Base-by-base conservation (phyloP, 2,888 invertebrate species). In the Cyclophora punctaria region DNA sequence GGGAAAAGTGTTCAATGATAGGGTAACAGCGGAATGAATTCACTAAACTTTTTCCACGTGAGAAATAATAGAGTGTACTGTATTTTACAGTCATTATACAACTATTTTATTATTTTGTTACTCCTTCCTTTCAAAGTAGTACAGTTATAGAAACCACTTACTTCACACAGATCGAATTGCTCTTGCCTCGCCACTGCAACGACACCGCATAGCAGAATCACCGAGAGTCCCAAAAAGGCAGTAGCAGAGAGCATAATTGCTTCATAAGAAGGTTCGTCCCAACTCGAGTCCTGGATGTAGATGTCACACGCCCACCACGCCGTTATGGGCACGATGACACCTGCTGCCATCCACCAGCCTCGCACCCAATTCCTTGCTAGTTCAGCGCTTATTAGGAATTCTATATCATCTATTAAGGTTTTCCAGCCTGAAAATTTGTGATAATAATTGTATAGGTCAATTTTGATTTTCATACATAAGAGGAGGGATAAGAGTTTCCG, bases 331-430 rank as follows among this genome's bases (percentile, higher is more conserved):
- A 56, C 40, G 2, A 81, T 57, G 20, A 79, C 51, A 0, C 64
- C 71, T 0, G 79, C 73, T 0, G 71, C 71, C 0, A 63, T 56
- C 52, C 73, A 79, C 85, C 85, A 85, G 1, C 80, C 80, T 58
- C 72, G 55, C 33, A 73, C 64, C 85, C 87, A 86, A 44, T 50
- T 63, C 49, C 66, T 75, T 1, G 51, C 41, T 3, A 85, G 47
- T 2, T 66, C 57, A 2, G 56, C 56, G 1, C 78, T 77, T 0
- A 71, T 79, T 20, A 87, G 52, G 55, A 86, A 86, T 48, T 80
- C 82, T 2, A 86, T 67, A 51, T 87, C 87, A 63, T 80, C 78
- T 1, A 72, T 64, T 7, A 87, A 59, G 2, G 66, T 59, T 58
- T 73, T 80, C 77, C 80, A 78, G 48, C 85, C 87, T 87, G 58